Percentiles rank a stretch among this genome's conserved stretches.
Conservation (phyloP, 2,113 vertebrate species). For the Oncorhynchus mykiss region DNA sequence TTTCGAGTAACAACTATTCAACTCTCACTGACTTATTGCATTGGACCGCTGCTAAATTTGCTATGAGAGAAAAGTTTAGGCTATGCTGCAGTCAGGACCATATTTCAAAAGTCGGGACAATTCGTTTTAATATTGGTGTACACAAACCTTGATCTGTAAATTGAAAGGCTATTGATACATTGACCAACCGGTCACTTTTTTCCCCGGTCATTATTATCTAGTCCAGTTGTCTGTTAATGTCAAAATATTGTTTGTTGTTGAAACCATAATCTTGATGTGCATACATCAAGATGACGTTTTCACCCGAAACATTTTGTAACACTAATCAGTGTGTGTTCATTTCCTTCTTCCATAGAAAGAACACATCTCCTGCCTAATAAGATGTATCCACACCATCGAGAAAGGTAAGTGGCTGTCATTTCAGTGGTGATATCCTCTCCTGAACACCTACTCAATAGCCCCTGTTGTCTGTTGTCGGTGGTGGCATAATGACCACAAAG, state of each 20-base stretch:
- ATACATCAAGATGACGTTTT: neutral
- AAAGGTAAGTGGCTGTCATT: conserved; percentile 65
- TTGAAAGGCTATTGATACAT: too few species aligned
- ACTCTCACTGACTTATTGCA: neutral
- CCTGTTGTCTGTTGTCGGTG: neutral
- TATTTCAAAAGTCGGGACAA: too few species aligned
- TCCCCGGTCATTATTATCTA: too few species aligned
- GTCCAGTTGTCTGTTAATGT: too few species aligned
- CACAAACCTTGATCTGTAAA: too few species aligned
- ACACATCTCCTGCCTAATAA: conserved; percentile 60
- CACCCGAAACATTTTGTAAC: neutral
- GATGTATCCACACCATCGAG: conserved; percentile 80
- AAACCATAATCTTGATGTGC: neutral
- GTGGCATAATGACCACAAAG: neutral
- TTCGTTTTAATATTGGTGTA: neutral
- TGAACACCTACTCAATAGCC: too few species aligned
- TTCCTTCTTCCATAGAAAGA: conserved; percentile 55
- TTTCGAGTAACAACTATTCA: neutral
- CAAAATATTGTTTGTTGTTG: too few species aligned
- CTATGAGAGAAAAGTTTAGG: neutral
- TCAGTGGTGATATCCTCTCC: neutral
- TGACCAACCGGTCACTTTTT: too few species aligned
- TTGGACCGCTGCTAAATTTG: too few species aligned
- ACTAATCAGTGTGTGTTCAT: neutral
- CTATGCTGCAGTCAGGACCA: neutral